These are phyloP conservation scores for Ips nitidus DNA, from an alignment of 1,140 invertebrate species.

Conservation along the genomic window DNA sequence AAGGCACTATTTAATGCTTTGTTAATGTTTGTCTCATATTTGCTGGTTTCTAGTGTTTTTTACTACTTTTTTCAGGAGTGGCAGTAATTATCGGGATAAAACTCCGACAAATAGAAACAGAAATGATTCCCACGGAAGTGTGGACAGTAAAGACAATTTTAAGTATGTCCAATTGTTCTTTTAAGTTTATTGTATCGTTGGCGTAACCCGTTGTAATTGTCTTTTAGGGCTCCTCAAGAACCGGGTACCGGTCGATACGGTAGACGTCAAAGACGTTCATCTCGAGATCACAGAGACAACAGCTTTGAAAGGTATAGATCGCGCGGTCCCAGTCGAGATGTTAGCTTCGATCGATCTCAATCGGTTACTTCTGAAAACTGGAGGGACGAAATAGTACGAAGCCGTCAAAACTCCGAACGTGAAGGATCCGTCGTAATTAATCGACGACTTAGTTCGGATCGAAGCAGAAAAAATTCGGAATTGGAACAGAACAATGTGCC, in stretches of 20 bases:
- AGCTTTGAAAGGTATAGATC: conserved; percentile 46
- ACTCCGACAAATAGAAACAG: conserved; percentile 24
- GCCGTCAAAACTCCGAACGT: conserved; percentile 43
- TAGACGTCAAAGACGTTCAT: conserved; percentile 35
- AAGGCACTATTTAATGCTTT: too few relatives aligned
- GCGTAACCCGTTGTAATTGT: background rate
- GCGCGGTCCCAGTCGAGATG: conserved; percentile 44
- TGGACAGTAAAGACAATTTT: conserved; percentile 37
- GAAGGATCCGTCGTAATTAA: conserved; percentile 18
- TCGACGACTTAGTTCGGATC: background rate
- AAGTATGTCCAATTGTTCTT: conserved; percentile 9
- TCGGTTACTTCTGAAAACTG: conserved; percentile 43
- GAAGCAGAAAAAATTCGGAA: conserved; percentile 5
- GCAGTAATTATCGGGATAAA: conserved; percentile 25
- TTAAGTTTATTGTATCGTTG: background rate
- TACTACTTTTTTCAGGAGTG: conserved; percentile 27
- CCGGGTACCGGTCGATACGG: conserved; percentile 21
- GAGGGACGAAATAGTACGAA: conserved; percentile 47
- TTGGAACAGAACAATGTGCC: background rate
- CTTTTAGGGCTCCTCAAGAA: conserved; percentile 47
- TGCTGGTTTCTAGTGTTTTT: background rate
- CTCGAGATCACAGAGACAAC: conserved; percentile 39
- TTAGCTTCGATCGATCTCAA: conserved; percentile 46
- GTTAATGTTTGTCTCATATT: too few relatives aligned
- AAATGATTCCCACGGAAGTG: conserved; percentile 34